A percentile compares a stretch with the other conserved stretches of the same genome.
phyloP scores from a whole-genome alignment of 2,888 invertebrate genomes.

The Watsonalla binaria region DNA sequence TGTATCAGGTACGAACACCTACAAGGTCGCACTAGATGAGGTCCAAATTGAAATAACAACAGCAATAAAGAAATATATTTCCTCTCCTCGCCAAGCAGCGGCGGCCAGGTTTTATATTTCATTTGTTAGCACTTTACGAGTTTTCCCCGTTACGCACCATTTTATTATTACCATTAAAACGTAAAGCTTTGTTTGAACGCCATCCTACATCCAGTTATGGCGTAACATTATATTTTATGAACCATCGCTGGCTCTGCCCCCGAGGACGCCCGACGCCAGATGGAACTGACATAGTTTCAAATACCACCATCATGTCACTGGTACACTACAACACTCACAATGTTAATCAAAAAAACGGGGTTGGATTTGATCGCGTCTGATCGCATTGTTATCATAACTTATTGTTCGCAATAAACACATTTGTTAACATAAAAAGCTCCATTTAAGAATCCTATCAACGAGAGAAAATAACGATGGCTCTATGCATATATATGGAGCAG shows the following conservation, averaged over 20 bases:
- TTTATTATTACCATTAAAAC: constrained; percentile 28
- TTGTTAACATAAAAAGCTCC: too few relatives aligned
- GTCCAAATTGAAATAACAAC: constrained; percentile 30
- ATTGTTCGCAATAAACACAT: too few relatives aligned
- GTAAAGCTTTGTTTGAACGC: constrained; percentile 12
- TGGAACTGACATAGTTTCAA: not conserved
- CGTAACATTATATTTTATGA: not conserved
- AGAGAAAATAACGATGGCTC: too few relatives aligned
- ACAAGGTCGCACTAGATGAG: constrained; percentile 6
- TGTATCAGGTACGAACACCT: not conserved
- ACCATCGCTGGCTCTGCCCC: not conserved
- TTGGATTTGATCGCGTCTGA: too few relatives aligned
- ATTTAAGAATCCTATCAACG: too few relatives aligned
- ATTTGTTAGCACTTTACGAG: constrained; percentile 31
- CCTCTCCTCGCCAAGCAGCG: constrained; percentile 25
- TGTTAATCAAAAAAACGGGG: too few relatives aligned
- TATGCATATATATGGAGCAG: too few relatives aligned
- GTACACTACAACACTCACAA: not conserved
- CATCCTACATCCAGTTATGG: constrained; percentile 1
- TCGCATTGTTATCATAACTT: too few relatives aligned
- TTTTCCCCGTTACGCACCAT: constrained; percentile 26
- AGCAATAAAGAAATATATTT: constrained; percentile 34
- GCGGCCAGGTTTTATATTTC: constrained; percentile 30
- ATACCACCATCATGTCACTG: too few relatives aligned
- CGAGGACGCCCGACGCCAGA: not conserved